Base-by-base conservation (phyloP, 2,888 invertebrate species). In the Hypena proboscidalis region DNA sequence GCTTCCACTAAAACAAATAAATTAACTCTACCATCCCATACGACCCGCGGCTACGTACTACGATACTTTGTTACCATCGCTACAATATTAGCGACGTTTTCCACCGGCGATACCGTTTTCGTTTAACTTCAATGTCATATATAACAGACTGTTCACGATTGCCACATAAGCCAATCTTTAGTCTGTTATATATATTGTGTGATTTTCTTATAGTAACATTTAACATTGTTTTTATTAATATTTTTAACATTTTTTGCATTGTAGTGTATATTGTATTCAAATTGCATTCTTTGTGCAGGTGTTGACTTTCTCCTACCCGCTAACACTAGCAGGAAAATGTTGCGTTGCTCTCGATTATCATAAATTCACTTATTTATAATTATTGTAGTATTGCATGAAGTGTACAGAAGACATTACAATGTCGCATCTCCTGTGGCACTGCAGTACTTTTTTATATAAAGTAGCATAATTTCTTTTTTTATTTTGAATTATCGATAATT, bases 241-340 rank as follows among this genome's bases (percentile, higher is more conserved):
- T 64, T 66, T 38, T 77, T 83, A 85, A 83, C 80, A 62, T 76
- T 80, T 80, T 85, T 83, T 86, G 89, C 90, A 89, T 88, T 82
- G 88, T 90, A 89, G 89, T 88, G 83, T 85, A 88, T 73, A 72
- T 78, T 83, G 80, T 88, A 83, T 83, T 80, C 77, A 86, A 85
- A 76, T 77, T 81, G 90, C 90, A 89, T 90, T 89, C 76, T 89
- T 88, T 90, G 90, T 90, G 85, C 88, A 90, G 88, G 88, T 90
- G 83, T 90, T 89, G 83, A 85, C 77, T 86, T 89, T 87, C 85
- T 84, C 81, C 89, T 85, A 84, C 83, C 83, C 83, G 87, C 88
- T 90, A 90, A 90, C 90, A 84, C 80, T 85, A 86, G 90, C 90
- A 90, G 86, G 87, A 89, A 90, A 90, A 90, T 90, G 90, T 90